Evolutionary conservation across 2,113 vertebrate genomes (phyloP).

Genomic region (Nycticryphes semicollaris): DNA sequence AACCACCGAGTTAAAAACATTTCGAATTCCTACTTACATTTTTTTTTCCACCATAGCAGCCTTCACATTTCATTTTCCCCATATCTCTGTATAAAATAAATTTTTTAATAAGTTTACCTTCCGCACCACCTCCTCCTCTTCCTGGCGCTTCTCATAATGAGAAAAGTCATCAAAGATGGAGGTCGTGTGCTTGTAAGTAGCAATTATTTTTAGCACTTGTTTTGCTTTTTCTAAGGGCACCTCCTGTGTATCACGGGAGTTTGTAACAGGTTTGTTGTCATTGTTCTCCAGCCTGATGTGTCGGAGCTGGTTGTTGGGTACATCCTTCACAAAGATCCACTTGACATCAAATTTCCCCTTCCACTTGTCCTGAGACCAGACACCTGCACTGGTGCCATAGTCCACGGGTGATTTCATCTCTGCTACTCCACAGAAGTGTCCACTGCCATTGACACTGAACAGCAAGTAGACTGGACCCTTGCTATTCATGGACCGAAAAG

Average conservation of each 20-base stretch:
- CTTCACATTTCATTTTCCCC: slow-evolving; percentile 59
- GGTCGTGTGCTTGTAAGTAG: slow-evolving; percentile 97
- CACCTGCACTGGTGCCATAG: slow-evolving; percentile 96
- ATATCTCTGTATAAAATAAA: slow-evolving; percentile 60
- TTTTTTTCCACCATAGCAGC: slow-evolving; percentile 33
- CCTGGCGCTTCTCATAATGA: slow-evolving; percentile 95
- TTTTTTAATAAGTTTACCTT: slow-evolving; percentile 82
- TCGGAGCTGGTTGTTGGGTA: slow-evolving; percentile 96
- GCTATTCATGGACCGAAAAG: slow-evolving; percentile 87
- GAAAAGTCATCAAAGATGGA: slow-evolving; percentile 99
- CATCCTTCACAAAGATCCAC: slow-evolving; percentile 99
- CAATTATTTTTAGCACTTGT: slow-evolving; percentile 97
- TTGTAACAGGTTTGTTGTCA: slow-evolving; percentile 99
- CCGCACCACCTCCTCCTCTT: slow-evolving; percentile 94
- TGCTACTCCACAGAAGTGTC: slow-evolving; percentile 96
- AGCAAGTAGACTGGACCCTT: slow-evolving; percentile 94
- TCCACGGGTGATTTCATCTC: slow-evolving; percentile 99
- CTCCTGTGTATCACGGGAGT: slow-evolving; percentile 98
- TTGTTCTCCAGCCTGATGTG: slow-evolving; percentile 99
- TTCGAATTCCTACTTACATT: slow-evolving; percentile 40
- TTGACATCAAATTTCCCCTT: slow-evolving; percentile 98
- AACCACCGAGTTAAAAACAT: background rate
- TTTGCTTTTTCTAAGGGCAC: slow-evolving; percentile 97
- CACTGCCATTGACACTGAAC: slow-evolving; percentile 97
- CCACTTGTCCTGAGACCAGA: slow-evolving; percentile 99